A percentile compares a stretch with the other conserved stretches of the same genome.
Evolutionary conservation across 2,888 invertebrate genomes (phyloP).

Genomic region (Drymonia ruficornis): DNA sequence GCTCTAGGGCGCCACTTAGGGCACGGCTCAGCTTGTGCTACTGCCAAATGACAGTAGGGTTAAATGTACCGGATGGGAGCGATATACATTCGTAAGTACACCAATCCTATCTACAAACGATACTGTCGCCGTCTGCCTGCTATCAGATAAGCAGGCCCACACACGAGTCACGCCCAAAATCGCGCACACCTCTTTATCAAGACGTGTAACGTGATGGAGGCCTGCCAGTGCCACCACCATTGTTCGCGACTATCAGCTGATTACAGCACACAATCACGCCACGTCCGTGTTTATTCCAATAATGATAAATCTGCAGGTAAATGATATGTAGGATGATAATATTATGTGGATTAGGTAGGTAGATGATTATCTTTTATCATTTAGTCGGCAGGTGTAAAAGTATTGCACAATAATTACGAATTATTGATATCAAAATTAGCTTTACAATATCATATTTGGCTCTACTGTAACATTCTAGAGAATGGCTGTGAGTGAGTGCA

Average conservation of each 20-base stretch:
- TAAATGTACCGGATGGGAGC: too few species aligned
- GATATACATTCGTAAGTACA: too few species aligned
- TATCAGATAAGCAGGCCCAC: slow-evolving; percentile 2
- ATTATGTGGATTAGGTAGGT: neutral
- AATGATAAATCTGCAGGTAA: neutral
- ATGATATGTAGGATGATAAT: too few species aligned
- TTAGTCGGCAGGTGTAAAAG: neutral
- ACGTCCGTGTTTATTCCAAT: neutral
- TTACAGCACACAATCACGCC: neutral
- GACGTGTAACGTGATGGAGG: slow-evolving; percentile 3
- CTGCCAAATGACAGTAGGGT: too few species aligned
- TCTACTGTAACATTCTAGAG: too few species aligned
- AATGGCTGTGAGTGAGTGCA: too few species aligned
- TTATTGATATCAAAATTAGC: neutral
- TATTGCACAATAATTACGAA: neutral
- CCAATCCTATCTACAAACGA: neutral
- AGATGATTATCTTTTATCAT: neutral
- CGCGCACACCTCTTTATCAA: slow-evolving; percentile 3
- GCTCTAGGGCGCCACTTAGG: too few species aligned
- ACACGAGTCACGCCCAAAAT: slow-evolving; percentile 6
- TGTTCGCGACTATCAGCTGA: neutral
- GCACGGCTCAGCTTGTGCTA: too few species aligned
- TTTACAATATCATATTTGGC: too few species aligned
- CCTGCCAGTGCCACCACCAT: neutral
- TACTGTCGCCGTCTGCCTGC: neutral